Evolutionary conservation across 1,140 invertebrate genomes (phyloP).

Genomic region (Apis cerana): DNA sequence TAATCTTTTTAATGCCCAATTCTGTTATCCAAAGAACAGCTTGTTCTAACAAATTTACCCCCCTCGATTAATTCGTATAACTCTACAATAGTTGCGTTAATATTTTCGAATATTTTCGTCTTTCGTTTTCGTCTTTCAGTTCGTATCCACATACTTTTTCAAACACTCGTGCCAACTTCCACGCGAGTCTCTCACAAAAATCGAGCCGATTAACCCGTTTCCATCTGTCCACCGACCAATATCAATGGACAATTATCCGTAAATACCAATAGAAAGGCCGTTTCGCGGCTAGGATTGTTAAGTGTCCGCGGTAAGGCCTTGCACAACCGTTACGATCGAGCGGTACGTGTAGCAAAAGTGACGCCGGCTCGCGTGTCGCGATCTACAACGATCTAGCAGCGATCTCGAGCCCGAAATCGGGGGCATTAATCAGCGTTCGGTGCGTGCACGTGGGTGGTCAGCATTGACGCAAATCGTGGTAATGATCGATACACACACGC

Average conservation of each 20-base stretch:
- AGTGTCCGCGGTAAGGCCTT: conserved; percentile 38
- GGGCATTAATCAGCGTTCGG: conserved; percentile 66
- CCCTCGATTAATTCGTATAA: too few relatives aligned
- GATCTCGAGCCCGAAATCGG: conserved; percentile 60
- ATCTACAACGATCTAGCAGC: conserved; percentile 63
- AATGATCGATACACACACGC: conserved; percentile 34
- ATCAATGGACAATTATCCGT: conserved; percentile 40
- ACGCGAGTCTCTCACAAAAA: background rate
- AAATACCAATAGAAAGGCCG: conserved; percentile 44
- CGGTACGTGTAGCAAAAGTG: conserved; percentile 45
- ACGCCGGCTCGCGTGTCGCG: conserved; percentile 56
- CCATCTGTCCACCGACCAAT: conserved; percentile 19
- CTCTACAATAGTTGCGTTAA: too few relatives aligned
- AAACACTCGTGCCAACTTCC: too few relatives aligned
- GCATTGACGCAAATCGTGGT: conserved; percentile 64
- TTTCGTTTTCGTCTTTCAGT: too few relatives aligned
- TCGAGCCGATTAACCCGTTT: background rate
- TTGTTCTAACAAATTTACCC: too few relatives aligned
- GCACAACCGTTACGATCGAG: conserved; percentile 56
- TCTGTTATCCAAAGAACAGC: too few relatives aligned
- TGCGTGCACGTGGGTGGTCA: conserved; percentile 62
- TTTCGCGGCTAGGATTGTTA: conserved; percentile 45
- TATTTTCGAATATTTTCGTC: too few relatives aligned
- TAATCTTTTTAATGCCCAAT: too few relatives aligned
- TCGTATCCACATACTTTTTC: too few relatives aligned